These are phyloP conservation scores for Hemitrygon akajei DNA, from an alignment of 2,797 vertebrate species.

Conservation along the genomic window DNA sequence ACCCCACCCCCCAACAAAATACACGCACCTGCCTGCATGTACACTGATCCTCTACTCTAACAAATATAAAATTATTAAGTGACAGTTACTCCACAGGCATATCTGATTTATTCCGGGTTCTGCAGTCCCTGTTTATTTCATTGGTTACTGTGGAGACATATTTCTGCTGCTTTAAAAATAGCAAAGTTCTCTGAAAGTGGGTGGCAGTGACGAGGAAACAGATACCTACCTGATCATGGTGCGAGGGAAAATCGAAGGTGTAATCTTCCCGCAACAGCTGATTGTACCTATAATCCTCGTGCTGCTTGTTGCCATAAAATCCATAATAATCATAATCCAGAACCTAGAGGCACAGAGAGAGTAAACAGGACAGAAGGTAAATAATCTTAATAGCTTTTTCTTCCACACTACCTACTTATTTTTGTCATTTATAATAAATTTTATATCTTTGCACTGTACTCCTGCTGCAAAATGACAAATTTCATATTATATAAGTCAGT, in stretches of 20 bases:
- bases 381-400: too few relatives aligned
- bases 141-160: not conserved
- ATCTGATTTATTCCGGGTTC: not conserved
- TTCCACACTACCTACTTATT: too few relatives aligned
- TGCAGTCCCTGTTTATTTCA: not conserved
- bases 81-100: not conserved
- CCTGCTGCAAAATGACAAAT: too few relatives aligned
- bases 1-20: too few relatives aligned
- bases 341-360: constrained; percentile 55
- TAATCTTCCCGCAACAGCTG: constrained; percentile 71
- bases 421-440: too few relatives aligned
- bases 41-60: not conserved
- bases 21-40: too few relatives aligned
- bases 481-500: too few relatives aligned
- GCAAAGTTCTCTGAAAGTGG: not conserved
- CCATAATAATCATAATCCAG: constrained; percentile 84
- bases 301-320: constrained; percentile 60
- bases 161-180: not conserved
- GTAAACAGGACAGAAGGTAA: not conserved
- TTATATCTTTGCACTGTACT: too few relatives aligned
- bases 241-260: constrained; percentile 84
- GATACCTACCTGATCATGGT: constrained; percentile 72
- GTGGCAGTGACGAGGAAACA: not conserved
- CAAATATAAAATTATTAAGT: too few relatives aligned
- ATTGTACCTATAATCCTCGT: constrained; percentile 65